These are phyloP conservation scores for Syritta pipiens DNA, from an alignment of 2,888 invertebrate genomes.

Conservation along the genomic window DNA sequence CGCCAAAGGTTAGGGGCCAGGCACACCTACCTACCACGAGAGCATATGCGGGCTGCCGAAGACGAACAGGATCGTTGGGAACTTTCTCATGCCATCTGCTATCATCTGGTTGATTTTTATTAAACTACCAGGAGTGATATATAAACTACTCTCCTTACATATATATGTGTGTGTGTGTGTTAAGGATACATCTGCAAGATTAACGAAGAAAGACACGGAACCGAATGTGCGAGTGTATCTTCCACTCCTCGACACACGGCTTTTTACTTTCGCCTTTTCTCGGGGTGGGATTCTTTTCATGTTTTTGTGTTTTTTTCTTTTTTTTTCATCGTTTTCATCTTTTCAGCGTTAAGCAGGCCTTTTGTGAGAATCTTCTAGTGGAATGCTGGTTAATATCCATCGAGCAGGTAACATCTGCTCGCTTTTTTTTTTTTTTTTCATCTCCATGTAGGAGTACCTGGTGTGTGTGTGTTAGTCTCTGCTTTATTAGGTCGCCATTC, in stretches of 20 bases:
- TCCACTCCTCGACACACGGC: conserved; percentile 11
- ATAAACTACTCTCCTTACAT: no score
- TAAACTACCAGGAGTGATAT: conserved; percentile 36
- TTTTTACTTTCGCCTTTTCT: conserved; percentile 16
- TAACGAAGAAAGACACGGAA: conserved; percentile 32
- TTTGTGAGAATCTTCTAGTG: conserved; percentile 29
- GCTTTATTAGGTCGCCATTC: no score
- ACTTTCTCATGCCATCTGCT: conserved; percentile 43
- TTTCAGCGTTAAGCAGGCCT: conserved; percentile 15
- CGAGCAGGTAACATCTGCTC: conserved; percentile 50
- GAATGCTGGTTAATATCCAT: conserved; percentile 34
- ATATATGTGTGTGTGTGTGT: no score
- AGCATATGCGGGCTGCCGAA: not conserved
- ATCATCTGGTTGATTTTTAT: conserved; percentile 34
- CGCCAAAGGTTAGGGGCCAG: no score
- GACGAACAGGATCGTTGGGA: conserved; percentile 26
- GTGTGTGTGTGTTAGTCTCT: no score
- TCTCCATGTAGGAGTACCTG: no score
- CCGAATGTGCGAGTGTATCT: not conserved
- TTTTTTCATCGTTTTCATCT: not conserved
- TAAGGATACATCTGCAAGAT: conserved; percentile 46
- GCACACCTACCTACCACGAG: not conserved
- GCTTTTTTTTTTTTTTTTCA: conserved; percentile 1
- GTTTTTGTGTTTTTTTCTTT: not conserved
- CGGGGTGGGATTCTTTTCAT: not conserved